These are phyloP conservation scores for Patagioenas fasciata DNA, from an alignment of 2,113 vertebrate species.

Conservation along the genomic window DNA sequence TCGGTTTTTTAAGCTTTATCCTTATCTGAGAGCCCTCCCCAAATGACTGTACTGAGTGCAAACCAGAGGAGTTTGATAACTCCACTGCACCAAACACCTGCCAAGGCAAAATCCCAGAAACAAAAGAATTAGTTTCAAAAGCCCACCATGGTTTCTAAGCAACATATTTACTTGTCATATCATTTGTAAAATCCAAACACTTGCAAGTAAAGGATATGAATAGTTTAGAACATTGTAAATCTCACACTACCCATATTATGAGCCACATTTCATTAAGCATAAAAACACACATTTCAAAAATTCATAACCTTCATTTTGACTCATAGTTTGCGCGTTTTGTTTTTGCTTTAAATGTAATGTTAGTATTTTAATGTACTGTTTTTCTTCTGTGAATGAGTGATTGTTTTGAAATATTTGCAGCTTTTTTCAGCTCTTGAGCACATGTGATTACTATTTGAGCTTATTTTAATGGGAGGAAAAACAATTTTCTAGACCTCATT, in stretches of 20 bases:
- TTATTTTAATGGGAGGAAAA: slow-evolving; percentile 32
- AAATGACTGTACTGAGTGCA: background rate
- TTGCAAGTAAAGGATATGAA: slow-evolving; percentile 44
- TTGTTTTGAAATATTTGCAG: slow-evolving; percentile 57
- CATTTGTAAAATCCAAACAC: slow-evolving; percentile 49
- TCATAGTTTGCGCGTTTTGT: slow-evolving; percentile 15
- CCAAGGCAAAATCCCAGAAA: slow-evolving; percentile 50
- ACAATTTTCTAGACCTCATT: background rate
- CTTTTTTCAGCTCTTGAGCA: slow-evolving; percentile 34
- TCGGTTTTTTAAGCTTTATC: slow-evolving; percentile 29
- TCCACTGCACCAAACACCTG: slow-evolving; percentile 41
- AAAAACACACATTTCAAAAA: slow-evolving; percentile 51
- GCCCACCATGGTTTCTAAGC: slow-evolving; percentile 62
- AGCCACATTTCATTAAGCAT: slow-evolving; percentile 52
- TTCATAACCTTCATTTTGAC: slow-evolving; percentile 58
- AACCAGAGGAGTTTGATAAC: slow-evolving; percentile 50
- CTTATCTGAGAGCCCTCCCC: slow-evolving; percentile 21
- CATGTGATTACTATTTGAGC: background rate
- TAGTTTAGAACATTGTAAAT: slow-evolving; percentile 54
- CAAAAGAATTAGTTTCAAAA: slow-evolving; percentile 57
- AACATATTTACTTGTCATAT: slow-evolving; percentile 64
- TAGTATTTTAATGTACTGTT: slow-evolving; percentile 30
- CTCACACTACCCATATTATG: slow-evolving; percentile 8
- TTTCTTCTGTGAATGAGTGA: slow-evolving; percentile 36
- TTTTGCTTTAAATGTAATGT: slow-evolving; percentile 33